Evolutionary conservation across 2,888 invertebrate genomes (phyloP).

Genomic region (Stramonita haemastoma): DNA sequence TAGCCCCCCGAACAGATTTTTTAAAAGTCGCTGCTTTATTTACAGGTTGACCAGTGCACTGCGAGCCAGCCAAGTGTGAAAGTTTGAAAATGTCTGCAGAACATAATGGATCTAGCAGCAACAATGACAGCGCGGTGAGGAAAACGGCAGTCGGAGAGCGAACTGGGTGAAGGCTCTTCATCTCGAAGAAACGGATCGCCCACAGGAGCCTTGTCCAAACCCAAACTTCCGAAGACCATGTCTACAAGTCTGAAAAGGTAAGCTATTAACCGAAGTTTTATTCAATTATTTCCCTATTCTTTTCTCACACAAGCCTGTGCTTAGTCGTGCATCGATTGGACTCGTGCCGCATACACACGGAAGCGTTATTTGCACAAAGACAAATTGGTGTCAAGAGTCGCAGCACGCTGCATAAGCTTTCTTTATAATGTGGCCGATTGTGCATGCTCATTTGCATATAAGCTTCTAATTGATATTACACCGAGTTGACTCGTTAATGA

Average conservation of each 20-base stretch:
- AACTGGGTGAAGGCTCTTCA: constrained; percentile 39
- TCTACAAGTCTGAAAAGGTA: constrained; percentile 50
- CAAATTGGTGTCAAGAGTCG: neutral
- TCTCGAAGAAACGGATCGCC: constrained; percentile 10
- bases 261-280: constrained; percentile 6
- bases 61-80: neutral
- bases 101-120: constrained; percentile 33
- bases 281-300: neutral
- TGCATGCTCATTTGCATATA: constrained; percentile 49
- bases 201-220: constrained; percentile 14
- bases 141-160: constrained; percentile 36
- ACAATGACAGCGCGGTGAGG: constrained; percentile 26
- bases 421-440: neutral
- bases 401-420: neutral
- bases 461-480: constrained; percentile 41
- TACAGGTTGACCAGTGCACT: constrained; percentile 34
- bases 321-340: neutral
- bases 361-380: neutral
- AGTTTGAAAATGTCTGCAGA: constrained; percentile 34
- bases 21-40: constrained; percentile 35
- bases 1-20: constrained; percentile 41
- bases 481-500: neutral
- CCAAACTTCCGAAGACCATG: constrained; percentile 47
- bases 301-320: neutral
- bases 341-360: neutral